Evolutionary conservation across 2,888 invertebrate genomes (phyloP).

Genomic region (Acholoe squamosa): DNA sequence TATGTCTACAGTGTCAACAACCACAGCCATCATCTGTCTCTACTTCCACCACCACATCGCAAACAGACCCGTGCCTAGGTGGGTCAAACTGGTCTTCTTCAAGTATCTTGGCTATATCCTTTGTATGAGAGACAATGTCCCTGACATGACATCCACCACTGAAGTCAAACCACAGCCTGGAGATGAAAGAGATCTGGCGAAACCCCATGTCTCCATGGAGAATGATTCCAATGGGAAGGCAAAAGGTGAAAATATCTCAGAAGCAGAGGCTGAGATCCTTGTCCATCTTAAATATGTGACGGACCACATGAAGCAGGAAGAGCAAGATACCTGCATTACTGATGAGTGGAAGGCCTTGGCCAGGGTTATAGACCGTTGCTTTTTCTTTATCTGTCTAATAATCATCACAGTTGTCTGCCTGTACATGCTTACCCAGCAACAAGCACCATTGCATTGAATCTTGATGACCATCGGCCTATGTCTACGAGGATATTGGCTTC

Average conservation of each 20-base stretch:
- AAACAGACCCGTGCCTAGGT: not conserved
- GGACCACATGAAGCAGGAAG: not conserved
- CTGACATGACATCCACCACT: not conserved
- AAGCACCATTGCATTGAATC: not conserved
- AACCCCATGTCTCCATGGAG: not conserved
- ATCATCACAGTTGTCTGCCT: constrained; percentile 76
- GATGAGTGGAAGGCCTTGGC: constrained; percentile 84
- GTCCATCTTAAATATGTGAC: not conserved
- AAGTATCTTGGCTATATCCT: constrained; percentile 55
- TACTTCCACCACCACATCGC: constrained; percentile 65
- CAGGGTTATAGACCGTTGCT: constrained; percentile 84
- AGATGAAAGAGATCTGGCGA: not conserved
- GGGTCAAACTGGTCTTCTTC: constrained; percentile 63
- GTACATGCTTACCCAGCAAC: not conserved
- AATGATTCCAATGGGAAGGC: not conserved
- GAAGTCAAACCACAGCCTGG: not conserved
- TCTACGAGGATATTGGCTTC: no score
- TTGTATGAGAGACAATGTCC: constrained; percentile 59
- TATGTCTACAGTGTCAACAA: constrained; percentile 62
- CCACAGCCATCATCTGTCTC: constrained; percentile 64
- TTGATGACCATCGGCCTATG: no score
- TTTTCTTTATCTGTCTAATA: constrained; percentile 85
- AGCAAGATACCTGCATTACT: not conserved
- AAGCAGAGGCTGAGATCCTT: not conserved
- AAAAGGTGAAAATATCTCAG: not conserved